These are phyloP conservation scores for Melitaea athalia DNA, from an alignment of 2,888 invertebrate species.

Conservation along the genomic window DNA sequence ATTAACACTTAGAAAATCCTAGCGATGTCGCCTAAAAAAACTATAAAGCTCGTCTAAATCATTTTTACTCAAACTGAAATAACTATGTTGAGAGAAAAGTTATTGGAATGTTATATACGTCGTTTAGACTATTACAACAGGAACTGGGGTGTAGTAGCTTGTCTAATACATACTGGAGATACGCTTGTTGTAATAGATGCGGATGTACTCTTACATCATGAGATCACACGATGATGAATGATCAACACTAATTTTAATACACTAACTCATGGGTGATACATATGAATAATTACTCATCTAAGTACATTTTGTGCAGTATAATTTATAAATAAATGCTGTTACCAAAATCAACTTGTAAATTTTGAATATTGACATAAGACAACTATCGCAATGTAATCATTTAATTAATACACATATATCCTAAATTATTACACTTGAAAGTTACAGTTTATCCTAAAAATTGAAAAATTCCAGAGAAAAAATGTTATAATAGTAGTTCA, in stretches of 20 bases:
- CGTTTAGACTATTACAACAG: slow-evolving; percentile 52
- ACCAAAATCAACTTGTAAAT: slow-evolving; percentile 62
- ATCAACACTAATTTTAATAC: slow-evolving; percentile 55
- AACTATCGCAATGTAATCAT: slow-evolving; percentile 54
- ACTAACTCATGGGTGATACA: slow-evolving; percentile 56
- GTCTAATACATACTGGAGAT: slow-evolving; percentile 45
- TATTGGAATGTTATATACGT: slow-evolving; percentile 73
- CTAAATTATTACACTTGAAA: slow-evolving; percentile 51
- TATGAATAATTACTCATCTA: slow-evolving; percentile 58
- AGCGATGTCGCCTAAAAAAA: slow-evolving; percentile 68
- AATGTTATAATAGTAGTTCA: slow-evolving; percentile 58
- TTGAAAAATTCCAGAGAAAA: slow-evolving; percentile 70
- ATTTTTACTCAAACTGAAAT: slow-evolving; percentile 68
- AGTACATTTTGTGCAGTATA: slow-evolving; percentile 80
- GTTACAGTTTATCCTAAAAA: slow-evolving; percentile 58
- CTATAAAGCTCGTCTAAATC: slow-evolving; percentile 71
- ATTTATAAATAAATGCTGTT: slow-evolving; percentile 72
- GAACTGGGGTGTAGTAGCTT: slow-evolving; percentile 49
- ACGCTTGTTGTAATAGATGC: slow-evolving; percentile 41
- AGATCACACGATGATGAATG: slow-evolving; percentile 73
- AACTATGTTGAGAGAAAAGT: slow-evolving; percentile 58
- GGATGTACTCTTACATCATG: slow-evolving; percentile 58
- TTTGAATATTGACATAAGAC: slow-evolving; percentile 54
- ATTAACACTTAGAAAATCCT: slow-evolving; percentile 66
- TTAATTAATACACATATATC: slow-evolving; percentile 55